Evolutionary conservation across 2,888 invertebrate genomes (phyloP).

Genomic region (Julus scandinavius): DNA sequence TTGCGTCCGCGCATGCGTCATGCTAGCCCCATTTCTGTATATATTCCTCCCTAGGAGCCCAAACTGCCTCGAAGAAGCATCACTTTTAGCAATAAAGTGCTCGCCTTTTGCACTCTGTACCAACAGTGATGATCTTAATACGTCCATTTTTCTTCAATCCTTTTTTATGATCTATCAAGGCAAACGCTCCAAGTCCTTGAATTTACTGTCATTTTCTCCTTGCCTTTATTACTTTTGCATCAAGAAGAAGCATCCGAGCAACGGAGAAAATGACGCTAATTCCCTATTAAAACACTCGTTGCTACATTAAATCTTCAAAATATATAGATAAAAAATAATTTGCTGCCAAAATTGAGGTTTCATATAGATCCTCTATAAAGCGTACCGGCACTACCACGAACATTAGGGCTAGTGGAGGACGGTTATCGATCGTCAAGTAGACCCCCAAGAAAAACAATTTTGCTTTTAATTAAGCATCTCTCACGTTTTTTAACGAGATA

Average conservation of each 20-base stretch:
- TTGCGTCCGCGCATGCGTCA: slow-evolving; percentile 19
- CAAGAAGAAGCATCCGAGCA: background rate
- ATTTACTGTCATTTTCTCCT: slow-evolving; percentile 42
- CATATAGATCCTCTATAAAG: background rate
- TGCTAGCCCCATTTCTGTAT: background rate
- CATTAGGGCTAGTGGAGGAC: background rate
- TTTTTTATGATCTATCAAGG: slow-evolving; percentile 29
- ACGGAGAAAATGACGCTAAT: slow-evolving; percentile 11
- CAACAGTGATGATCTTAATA: slow-evolving; percentile 34
- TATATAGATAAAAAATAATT: slow-evolving; percentile 30
- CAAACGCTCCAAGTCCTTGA: slow-evolving; percentile 34
- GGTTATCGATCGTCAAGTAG: background rate
- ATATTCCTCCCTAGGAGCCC: slow-evolving; percentile 23
- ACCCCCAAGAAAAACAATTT: slow-evolving; percentile 21
- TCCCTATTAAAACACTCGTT: slow-evolving; percentile 29
- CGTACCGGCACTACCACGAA: background rate
- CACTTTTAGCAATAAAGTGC: slow-evolving; percentile 35
- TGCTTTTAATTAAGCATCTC: slow-evolving; percentile 34
- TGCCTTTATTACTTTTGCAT: slow-evolving; percentile 29
- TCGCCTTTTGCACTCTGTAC: slow-evolving; percentile 42
- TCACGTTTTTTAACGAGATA: slow-evolving; percentile 34
- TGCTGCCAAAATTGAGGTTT: slow-evolving; percentile 34
- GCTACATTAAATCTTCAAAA: slow-evolving; percentile 30
- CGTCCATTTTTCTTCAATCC: slow-evolving; percentile 42
- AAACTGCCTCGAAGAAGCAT: background rate